phyloP scores from a whole-genome alignment of 2,113 vertebrate species.

The Psittacus erithacus region DNA sequence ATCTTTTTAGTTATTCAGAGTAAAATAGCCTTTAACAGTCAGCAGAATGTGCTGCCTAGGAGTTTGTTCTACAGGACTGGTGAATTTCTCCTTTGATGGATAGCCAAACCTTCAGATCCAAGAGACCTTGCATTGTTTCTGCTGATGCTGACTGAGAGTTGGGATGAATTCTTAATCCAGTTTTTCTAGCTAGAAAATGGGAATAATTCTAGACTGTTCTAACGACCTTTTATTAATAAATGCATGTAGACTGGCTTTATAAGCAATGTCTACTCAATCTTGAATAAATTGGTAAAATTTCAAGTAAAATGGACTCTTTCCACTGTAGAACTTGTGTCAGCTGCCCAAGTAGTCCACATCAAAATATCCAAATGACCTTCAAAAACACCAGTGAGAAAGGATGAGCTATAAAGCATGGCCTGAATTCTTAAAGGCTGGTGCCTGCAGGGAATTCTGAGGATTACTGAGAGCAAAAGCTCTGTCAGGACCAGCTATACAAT shows the following conservation, averaged over 20 bases:
- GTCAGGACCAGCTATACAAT: not conserved
- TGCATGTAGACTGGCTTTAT: not conserved
- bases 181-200: constrained; percentile 28
- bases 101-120: not conserved
- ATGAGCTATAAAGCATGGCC: not conserved
- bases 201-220: not conserved
- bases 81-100: not conserved
- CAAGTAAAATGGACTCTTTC: not conserved
- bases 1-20: not conserved
- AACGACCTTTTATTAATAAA: not conserved
- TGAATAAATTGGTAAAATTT: not conserved
- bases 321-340: not conserved
- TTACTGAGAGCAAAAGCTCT: not conserved
- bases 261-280: not conserved
- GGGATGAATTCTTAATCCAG: not conserved
- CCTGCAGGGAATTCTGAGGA: not conserved
- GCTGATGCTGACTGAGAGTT: not conserved
- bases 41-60: not conserved
- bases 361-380: not conserved
- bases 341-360: not conserved
- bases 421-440: not conserved
- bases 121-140: not conserved
- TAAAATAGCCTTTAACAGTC: not conserved
- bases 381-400: not conserved
- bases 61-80: not conserved